A percentile compares a stretch with the other conserved stretches of the same genome.
Conservation (phyloP, 2,113 vertebrate species). For the Pithys albifrons region DNA sequence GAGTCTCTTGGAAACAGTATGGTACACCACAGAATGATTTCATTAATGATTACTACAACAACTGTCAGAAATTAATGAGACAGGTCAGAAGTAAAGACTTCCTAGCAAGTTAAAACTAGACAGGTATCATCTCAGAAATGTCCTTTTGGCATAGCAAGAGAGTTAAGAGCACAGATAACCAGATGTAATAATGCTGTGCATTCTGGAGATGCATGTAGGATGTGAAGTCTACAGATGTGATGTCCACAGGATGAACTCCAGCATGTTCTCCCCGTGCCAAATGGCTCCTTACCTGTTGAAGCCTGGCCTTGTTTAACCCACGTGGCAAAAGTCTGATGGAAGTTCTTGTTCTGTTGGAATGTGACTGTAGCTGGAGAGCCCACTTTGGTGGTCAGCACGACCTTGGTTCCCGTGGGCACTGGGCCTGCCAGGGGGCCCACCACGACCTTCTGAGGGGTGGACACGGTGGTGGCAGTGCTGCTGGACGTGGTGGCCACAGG, state of each 20-base stretch:
- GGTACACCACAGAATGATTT: neutral
- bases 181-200: neutral
- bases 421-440: constrained; percentile 81
- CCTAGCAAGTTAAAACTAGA: neutral
- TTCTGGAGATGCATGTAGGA: neutral
- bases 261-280: neutral
- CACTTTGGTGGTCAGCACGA: constrained; percentile 92
- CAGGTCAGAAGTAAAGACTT: constrained; percentile 4
- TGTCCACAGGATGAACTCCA: neutral
- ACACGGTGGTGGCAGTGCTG: constrained; percentile 75
- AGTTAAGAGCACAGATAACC: neutral
- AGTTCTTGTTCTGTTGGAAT: constrained; percentile 98
- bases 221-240: neutral
- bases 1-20: neutral
- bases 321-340: constrained; percentile 96
- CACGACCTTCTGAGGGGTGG: constrained; percentile 84
- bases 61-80: neutral
- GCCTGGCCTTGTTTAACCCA: constrained; percentile 98
- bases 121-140: neutral
- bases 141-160: neutral
- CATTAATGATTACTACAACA: neutral
- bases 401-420: constrained; percentile 87
- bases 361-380: constrained; percentile 87
- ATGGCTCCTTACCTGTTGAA: constrained; percentile 77
- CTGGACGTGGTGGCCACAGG: constrained; percentile 75